Percentiles rank a stretch among this genome's conserved stretches.
These are phyloP conservation scores for Butastur rufipennis DNA, from an alignment of 2,113 vertebrate genomes.

Conservation along the genomic window DNA sequence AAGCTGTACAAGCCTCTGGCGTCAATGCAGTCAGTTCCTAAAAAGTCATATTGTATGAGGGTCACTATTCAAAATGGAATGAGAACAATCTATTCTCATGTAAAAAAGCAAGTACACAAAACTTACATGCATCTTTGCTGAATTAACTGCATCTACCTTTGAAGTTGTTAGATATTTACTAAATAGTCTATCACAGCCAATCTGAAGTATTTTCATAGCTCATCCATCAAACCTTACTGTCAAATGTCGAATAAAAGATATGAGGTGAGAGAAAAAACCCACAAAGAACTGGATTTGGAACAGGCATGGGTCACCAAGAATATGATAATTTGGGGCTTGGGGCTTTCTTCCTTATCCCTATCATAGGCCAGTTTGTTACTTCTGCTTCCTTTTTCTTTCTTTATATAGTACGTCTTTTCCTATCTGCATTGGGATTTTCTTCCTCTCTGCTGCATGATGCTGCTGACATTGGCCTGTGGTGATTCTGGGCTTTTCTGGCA, in stretches of 20 bases:
- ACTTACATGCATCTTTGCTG: not conserved
- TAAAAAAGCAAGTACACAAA: not conserved
- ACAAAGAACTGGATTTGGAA: not conserved
- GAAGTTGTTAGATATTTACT: not conserved
- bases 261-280: not conserved
- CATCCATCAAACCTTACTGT: not conserved
- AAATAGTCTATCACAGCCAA: not conserved
- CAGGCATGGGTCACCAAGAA: not conserved
- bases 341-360: not conserved
- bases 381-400: not conserved
- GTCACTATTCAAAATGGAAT: not conserved
- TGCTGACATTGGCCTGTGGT: slow-evolving; percentile 8
- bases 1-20: not conserved
- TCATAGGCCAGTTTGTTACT: not conserved
- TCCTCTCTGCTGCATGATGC: not conserved
- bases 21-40: not conserved
- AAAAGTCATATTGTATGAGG: not conserved
- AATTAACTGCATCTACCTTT: not conserved
- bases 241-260: not conserved
- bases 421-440: not conserved
- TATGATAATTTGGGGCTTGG: not conserved
- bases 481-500: slow-evolving; percentile 42
- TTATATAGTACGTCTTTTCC: not conserved
- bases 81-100: not conserved
- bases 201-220: not conserved